Conservation (phyloP, 1,140 invertebrate genomes). For the Cylas formicarius region DNA sequence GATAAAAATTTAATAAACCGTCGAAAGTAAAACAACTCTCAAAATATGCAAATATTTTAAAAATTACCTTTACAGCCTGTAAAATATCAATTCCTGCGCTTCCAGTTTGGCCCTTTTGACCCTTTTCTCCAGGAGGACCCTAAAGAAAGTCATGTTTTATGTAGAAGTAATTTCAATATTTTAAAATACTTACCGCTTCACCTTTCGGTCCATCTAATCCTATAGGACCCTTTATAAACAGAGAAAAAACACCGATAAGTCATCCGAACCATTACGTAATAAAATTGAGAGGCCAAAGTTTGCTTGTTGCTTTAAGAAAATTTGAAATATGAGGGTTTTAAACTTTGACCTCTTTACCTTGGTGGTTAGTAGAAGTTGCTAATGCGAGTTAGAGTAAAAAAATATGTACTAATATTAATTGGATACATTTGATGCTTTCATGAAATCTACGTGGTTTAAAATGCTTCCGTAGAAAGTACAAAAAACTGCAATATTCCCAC, state of each 20-base stretch:
- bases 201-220: constrained; percentile 91
- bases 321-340: no score
- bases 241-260: constrained; percentile 2
- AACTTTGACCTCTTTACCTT: no score
- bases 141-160: constrained; percentile 44
- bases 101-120: constrained; percentile 76
- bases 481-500: background rate
- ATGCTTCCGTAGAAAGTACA: background rate
- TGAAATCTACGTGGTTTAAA: no score
- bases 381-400: no score
- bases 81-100: constrained; percentile 84
- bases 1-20: constrained; percentile 11
- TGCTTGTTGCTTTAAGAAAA: no score
- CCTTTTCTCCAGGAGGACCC: constrained; percentile 81
- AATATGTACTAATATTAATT: no score
- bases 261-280: no score
- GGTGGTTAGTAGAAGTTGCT: no score
- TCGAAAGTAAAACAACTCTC: no score
- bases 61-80: constrained; percentile 82
- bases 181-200: constrained; percentile 65
- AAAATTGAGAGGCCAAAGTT: no score
- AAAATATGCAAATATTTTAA: no score
- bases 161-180: constrained; percentile 3
- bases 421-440: no score
- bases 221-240: constrained; percentile 70